Base-by-base conservation (phyloP, 2,797 vertebrate genomes). In the Mycteria americana region DNA sequence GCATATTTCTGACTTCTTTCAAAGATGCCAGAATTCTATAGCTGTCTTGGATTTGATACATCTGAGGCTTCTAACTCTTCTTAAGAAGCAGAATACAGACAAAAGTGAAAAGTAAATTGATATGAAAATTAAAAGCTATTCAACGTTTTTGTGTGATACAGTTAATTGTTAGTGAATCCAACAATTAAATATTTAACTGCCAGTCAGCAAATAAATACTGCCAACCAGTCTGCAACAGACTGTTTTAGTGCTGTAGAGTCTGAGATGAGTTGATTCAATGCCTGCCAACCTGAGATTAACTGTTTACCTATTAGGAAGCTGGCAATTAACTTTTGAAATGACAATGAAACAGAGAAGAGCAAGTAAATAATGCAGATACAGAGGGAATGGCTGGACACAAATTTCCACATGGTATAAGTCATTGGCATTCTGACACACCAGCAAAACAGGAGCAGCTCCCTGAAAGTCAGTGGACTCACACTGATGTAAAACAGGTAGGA, bases 151-250 rank as follows among this genome's bases (percentile, higher is more conserved):
- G 43, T 82, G 54, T 83, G 56, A 80, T 90, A 79, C 1, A 5
- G 39, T 85, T 72, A 91, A 53, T 18, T 7, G 54, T 81, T 79
- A 95, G 45, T 65, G 77, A 92, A 94, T 87, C 33, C 27, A 92
- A 76, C 56, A 74, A 94, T 82, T 91, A 94, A 91, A 95, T 89
- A 93, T 95, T 95, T 93, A 69, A 86, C 39, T 60, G n/a, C 31
- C 59, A 94, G 50, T 92, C 67, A 86, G 39, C 25, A 95, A 93
- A 92, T 68, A 86, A 84, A 90, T 88, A 59, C 25, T 70, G 37
- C 10, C 62, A 88, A 77, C 27, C 21, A 18, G 25, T 45, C 54
- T 76, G 35, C 70, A 93, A 80, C 43, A 90, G 41, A 56, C 22
- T 75, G 19, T 78, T 84, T 90, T 53, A 81, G 31, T 53, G 14